These are phyloP conservation scores for Pavo muticus DNA, from an alignment of 2,113 vertebrate genomes.

Conservation along the genomic window DNA sequence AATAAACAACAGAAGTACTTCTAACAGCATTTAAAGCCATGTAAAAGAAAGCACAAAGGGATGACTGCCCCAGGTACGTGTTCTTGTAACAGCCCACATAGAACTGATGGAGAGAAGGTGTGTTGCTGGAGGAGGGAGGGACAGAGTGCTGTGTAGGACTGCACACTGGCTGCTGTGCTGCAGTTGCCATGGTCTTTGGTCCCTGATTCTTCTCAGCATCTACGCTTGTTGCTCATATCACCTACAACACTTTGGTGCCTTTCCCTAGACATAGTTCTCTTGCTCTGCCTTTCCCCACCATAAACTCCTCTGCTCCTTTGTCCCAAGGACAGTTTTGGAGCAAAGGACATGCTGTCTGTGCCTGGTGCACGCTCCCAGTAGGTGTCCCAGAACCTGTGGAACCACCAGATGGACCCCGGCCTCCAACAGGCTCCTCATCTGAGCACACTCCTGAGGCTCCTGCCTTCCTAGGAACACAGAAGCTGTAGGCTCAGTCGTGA, in stretches of 20 bases:
- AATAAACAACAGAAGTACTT: slow-evolving; percentile 59
- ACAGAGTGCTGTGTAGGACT: not conserved
- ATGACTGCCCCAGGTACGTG: not conserved
- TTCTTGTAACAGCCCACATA: not conserved
- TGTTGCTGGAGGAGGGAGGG: not conserved
- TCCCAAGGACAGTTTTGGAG: not conserved
- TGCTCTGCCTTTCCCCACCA: not conserved
- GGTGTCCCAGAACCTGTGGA: not conserved
- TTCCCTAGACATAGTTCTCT: not conserved
- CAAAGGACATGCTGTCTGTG: not conserved
- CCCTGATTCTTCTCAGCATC: not conserved
- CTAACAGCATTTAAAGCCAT: slow-evolving; percentile 48
- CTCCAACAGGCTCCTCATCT: not conserved
- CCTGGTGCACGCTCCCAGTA: not conserved
- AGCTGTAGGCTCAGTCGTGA: not conserved
- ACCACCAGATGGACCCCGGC: not conserved
- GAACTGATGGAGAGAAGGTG: not conserved
- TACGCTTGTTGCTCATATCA: not conserved
- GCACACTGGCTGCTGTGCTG: rapidly evolving
- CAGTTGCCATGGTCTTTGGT: not conserved
- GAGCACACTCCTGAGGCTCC: not conserved
- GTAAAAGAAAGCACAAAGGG: slow-evolving; percentile 6
- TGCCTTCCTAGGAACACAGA: not conserved
- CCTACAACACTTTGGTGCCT: not conserved
- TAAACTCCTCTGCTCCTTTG: not conserved